Evolutionary conservation across 1,140 invertebrate species (phyloP), one percentile per base, ranked within the genome.

Genomic region (Caenorhabditis remanei): DNA sequence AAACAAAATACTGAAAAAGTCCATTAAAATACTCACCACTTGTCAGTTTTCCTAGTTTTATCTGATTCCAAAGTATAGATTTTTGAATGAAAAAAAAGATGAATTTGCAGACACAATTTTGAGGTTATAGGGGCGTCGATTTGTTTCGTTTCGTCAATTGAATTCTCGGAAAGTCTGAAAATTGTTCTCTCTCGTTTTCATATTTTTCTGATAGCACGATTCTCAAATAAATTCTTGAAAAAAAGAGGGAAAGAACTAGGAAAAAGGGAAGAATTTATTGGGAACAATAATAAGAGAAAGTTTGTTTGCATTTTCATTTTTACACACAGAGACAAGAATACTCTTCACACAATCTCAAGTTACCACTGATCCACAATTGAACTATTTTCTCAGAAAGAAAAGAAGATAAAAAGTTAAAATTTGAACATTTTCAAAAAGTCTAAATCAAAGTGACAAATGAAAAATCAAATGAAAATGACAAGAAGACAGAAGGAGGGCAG

Each of bases 231-330:
- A 32, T 32, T 32, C 32, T 32, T 32, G 24, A 9, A 50, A 13
- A 24, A 50, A 50, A 32, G 14, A 32, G 16, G 13, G 21, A 50
- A 46, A 24, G n/a, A 50, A 79, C 1, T 21, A 67, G 24, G 24
- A 16, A 41, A 79, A 50, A 24, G 24, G 8, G n/a, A 16, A 14
- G n/a, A 50, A 71, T 14, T 5, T 9, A 13, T 19, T 7, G 43
- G 14, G 71, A 79, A 50, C 43, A 79, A 79, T 79, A 50, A 48
- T 48, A 48, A 50, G 71, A 79, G 71, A 79, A 79, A 79, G 43
- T 79, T 79, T 79, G 71, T 79, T 79, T 79, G 71, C 71, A n/a
- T 79, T 79, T 79, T 79, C 71, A 50, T 53, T 53, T 79, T 75
- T 48, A 19, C 11, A 58, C 56, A 58, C 67, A n/a, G n/a, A 75